Percentiles rank a stretch among this genome's conserved stretches.
phyloP scores from a whole-genome alignment of 2,888 invertebrate genomes.

The Pedicia rivosa region DNA sequence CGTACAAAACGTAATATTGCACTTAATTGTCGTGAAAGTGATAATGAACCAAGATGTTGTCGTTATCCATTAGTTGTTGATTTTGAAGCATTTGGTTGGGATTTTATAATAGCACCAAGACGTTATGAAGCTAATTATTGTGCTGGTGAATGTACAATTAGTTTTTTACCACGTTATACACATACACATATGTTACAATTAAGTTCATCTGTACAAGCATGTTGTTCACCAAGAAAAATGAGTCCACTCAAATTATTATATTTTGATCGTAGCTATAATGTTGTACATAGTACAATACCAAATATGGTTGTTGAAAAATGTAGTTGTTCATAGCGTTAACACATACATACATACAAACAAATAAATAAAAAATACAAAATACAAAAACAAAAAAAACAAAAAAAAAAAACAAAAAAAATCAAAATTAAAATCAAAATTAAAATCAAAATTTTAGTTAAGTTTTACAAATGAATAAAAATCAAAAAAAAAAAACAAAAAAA shows the following conservation, averaged over 20 bases:
- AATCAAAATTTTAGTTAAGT: too few relatives aligned
- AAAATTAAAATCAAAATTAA: background rate
- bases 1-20: conserved; percentile 63
- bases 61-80: conserved; percentile 86
- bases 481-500: too few relatives aligned
- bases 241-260: conserved; percentile 82
- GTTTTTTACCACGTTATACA: conserved; percentile 71
- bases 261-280: conserved; percentile 74
- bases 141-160: conserved; percentile 83
- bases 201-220: conserved; percentile 71
- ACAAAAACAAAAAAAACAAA: background rate
- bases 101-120: conserved; percentile 94
- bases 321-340: conserved; percentile 61
- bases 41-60: conserved; percentile 72
- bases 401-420: background rate
- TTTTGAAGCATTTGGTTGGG: conserved; percentile 81
- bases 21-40: conserved; percentile 62
- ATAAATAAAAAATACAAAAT: background rate
- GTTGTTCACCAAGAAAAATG: conserved; percentile 83
- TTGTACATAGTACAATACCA: conserved; percentile 74
- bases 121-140: conserved; percentile 93
- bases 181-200: conserved; percentile 80
- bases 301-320: conserved; percentile 92
- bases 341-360: background rate
- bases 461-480: too few relatives aligned